These are phyloP conservation scores for Uloborus plumipes DNA, from an alignment of 2,888 invertebrate genomes.

Conservation along the genomic window DNA sequence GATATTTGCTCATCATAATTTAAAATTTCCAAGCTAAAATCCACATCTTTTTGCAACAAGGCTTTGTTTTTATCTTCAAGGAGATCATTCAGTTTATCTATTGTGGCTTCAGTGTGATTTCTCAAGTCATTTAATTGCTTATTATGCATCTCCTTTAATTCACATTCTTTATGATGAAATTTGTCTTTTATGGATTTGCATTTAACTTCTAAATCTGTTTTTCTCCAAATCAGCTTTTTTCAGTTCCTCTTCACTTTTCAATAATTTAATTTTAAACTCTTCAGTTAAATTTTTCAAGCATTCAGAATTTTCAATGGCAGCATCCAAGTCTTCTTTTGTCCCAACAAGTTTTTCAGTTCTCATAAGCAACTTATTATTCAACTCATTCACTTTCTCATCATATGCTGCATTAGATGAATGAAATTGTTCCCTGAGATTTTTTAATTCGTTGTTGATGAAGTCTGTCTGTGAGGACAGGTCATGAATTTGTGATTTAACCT, in stretches of 20 bases:
- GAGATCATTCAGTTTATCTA: slow-evolving; percentile 47
- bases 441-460: slow-evolving; percentile 32
- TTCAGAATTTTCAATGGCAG: slow-evolving; percentile 19
- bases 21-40: slow-evolving; percentile 7
- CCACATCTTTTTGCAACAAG: slow-evolving; percentile 11
- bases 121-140: slow-evolving; percentile 40
- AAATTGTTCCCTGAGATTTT: slow-evolving; percentile 67
- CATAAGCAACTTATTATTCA: slow-evolving; percentile 44
- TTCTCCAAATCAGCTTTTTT: slow-evolving; percentile 14
- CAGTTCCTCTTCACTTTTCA: slow-evolving; percentile 9
- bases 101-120: slow-evolving; percentile 43
- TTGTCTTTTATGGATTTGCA: slow-evolving; percentile 30
- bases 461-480: slow-evolving; percentile 42
- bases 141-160: slow-evolving; percentile 42
- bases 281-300: slow-evolving; percentile 31
- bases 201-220: slow-evolving; percentile 42
- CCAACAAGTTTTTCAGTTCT: slow-evolving; percentile 36
- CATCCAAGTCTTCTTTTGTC: slow-evolving; percentile 46
- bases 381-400: slow-evolving; percentile 61
- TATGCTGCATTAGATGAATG: slow-evolving; percentile 66
- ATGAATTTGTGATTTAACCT: slow-evolving; percentile 39
- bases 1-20: slow-evolving; percentile 10
- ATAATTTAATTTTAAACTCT: slow-evolving; percentile 6
- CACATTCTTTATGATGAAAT: slow-evolving; percentile 27
- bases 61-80: slow-evolving; percentile 15